Percentiles rank a stretch among this genome's conserved stretches.
Conservation (phyloP, 2,888 invertebrate genomes). For the Cryptus viduatorius region DNA sequence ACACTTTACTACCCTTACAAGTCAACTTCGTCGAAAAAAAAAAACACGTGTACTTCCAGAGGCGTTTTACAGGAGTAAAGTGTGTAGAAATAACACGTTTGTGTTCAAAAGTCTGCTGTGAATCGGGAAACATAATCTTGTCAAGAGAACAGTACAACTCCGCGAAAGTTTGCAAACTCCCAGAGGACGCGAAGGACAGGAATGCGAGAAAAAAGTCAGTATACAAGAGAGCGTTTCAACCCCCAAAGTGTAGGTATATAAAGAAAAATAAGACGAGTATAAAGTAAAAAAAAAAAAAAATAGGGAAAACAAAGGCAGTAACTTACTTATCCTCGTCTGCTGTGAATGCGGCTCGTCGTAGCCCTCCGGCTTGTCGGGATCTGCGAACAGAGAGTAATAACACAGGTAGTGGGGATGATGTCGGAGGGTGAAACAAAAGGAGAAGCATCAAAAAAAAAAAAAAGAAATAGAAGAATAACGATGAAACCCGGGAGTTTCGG, state of each 20-base stretch:
- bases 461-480: conserved; percentile 43
- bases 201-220: conserved; percentile 3
- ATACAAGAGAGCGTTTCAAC: conserved; percentile 15
- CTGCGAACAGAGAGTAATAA: conserved; percentile 72
- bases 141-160: not conserved
- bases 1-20: no score
- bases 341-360: conserved; percentile 83
- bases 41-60: not conserved
- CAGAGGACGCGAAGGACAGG: not conserved
- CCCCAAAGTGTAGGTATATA: conserved; percentile 5
- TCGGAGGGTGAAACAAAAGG: conserved; percentile 18
- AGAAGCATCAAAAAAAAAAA: conserved; percentile 23
- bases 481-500: conserved; percentile 8
- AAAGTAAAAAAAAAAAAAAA: conserved; percentile 3
- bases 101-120: not conserved
- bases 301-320: conserved; percentile 46
- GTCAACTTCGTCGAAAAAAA: no score
- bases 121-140: not conserved
- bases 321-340: conserved; percentile 84
- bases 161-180: not conserved
- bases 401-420: conserved; percentile 2
- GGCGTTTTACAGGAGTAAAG: not conserved
- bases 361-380: conserved; percentile 81
- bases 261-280: conserved; percentile 9
- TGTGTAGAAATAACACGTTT: not conserved